Evolutionary conservation across 2,888 invertebrate genomes (phyloP), one percentile per base, ranked within the genome.

Genomic region (Drosophila sordidapex): DNA sequence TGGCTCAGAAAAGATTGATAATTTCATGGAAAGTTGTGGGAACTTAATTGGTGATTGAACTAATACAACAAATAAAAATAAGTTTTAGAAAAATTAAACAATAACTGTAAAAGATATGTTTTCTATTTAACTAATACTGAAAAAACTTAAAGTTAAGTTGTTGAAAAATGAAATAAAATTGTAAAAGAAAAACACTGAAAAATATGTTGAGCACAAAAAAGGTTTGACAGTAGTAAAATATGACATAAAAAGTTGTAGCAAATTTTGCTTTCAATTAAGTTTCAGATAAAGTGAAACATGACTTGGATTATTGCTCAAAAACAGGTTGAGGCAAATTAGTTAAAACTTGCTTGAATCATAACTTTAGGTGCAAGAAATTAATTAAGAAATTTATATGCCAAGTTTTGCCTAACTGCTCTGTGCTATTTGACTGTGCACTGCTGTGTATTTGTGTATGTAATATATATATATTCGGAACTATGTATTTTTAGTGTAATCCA

Each of bases 401-500:
- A 25, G 46, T 46, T 46, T 8, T 46, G 15, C 4, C 4, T 4
- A 46, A 0, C 46, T 46, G 27, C 4, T 25, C 8, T 46, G 27
- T 1, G 8, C 46, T 46, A 25, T 46, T 46, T 27, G 27, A 25
- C 8, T 46, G 46, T 8, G 25, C 46, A 46, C 15, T 15, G 15
- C 25, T 46, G 46, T 46, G 46, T 46, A 25, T 7, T 7, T 46
- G 46, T 15, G 1, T 46, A 4, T 21, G 15, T 21, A 46, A 31
- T 52, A 51, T 49, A 48, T 49, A 48, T 58, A 52, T 61, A 54
- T 59, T 43, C 56, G 48, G 70, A 48, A 56, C 56, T 70, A 66
- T 77, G 63, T 83, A 70, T 83, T 76, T 77, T 64, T 71, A 87
- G 76, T 81, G 89, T 86, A 85, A 85, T 78, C 79, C 75, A 79